phyloP scores from a whole-genome alignment of 2,113 vertebrate genomes.

The Plecturocebus donacophilus region DNA sequence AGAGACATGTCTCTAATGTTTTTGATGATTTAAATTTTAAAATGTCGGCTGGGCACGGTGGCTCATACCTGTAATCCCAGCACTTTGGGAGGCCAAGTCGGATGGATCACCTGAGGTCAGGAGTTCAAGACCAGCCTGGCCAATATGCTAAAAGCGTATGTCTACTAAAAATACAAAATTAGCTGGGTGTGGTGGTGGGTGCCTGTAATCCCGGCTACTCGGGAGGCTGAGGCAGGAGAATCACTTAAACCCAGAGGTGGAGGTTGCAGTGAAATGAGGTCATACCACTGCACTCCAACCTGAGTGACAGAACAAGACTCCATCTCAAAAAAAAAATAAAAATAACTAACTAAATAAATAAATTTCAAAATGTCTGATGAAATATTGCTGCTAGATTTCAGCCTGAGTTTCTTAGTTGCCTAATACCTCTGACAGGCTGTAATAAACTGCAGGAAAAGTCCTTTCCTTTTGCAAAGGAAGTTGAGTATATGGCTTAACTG shows the following conservation, averaged over 20 bases:
- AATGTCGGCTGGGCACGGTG: neutral
- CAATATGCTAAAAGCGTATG: fast-evolving
- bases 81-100: no score
- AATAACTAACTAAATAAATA: neutral
- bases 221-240: no score
- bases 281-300: no score
- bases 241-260: no score
- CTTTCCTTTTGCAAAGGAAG: constrained; percentile 20
- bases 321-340: neutral
- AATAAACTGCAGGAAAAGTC: neutral
- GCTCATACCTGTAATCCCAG: no score
- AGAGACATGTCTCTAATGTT: neutral
- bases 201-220: no score
- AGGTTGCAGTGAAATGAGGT: no score
- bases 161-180: no score
- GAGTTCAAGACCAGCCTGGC: no score
- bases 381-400: neutral
- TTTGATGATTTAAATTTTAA: constrained; percentile 1
- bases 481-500: neutral
- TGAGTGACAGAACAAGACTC: no score
- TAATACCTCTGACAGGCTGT: neutral
- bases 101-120: no score
- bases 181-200: no score
- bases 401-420: constrained; percentile 24
- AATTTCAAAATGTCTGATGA: neutral